Base-by-base conservation (phyloP, 2,888 invertebrate genomes). In the Trissoscelio sp. region DNA sequence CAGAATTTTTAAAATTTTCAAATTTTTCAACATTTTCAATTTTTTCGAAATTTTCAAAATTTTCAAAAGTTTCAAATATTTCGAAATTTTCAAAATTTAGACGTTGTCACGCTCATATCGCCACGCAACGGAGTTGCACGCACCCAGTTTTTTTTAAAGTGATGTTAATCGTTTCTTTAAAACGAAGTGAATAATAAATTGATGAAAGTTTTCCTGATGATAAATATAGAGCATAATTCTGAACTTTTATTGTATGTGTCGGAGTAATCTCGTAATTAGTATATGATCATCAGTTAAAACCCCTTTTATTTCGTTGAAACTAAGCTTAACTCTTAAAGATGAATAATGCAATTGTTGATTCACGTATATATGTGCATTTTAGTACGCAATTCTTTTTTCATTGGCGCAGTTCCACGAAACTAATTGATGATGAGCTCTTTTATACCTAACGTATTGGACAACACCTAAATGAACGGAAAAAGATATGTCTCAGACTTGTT, bases 301-400 rank as follows among this genome's bases (percentile, higher is more conserved):
- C 16, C 24, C 20, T 42, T 72, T 66, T 70, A 60, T 81, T 72
- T 51, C 72, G 75, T 77, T 81, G 80, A 81, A 81, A 77, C 58
- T 58, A 48, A 67, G 72, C 64, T 81, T 81, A 81, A 58, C 55
- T n/a, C n/a, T n/a, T n/a, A 3, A 31, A 42, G 58, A 79, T 53
- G 72, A 72, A 66, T 79, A 72, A 66, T 51, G 9, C 79, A 34
- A 42, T 57, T 66, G 48, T 44, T 64, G 28, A 37, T 37, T 28
- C 62, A 24, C 6, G 20, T 28, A 16, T 57, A 18, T 14, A 31
- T 22, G 22, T 20, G 14, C 34, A 14, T 39, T 58, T 70, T 69
- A 55, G 34, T 46, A 34, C 28, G 34, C 44, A 34, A 24, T 24
- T 6, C 3, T 4, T 24, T 22, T 57, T 46, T 11, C 20, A n/a